phyloP scores from a whole-genome alignment of 2,888 invertebrate genomes.

The Bembecia ichneumoniformis region DNA sequence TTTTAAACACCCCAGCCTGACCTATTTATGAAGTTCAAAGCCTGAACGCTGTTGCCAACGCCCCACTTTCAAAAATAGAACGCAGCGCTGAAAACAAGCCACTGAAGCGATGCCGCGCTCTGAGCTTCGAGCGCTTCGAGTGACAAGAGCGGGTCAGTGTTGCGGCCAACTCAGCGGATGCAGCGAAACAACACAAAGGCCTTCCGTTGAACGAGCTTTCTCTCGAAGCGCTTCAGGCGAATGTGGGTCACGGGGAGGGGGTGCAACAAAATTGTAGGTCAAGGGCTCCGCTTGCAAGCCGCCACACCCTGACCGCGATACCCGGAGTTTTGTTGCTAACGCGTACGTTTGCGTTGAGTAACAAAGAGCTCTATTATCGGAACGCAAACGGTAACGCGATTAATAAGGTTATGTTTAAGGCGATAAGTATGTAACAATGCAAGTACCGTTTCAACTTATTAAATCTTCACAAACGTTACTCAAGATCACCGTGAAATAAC shows the following conservation, averaged over 20 bases:
- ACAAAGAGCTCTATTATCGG: not conserved
- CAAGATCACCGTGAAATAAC: no score
- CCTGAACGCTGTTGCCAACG: conserved; percentile 25
- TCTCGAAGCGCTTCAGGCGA: conserved; percentile 11
- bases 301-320: conserved; percentile 13
- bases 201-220: conserved; percentile 2
- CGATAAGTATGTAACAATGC: no score
- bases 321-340: conserved; percentile 2
- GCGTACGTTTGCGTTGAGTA: conserved; percentile 5
- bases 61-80: conserved; percentile 25
- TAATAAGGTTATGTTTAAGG: no score
- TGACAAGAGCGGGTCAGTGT: not conserved
- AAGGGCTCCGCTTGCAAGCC: conserved; percentile 17
- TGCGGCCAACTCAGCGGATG: conserved; percentile 15
- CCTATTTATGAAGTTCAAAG: conserved; percentile 8
- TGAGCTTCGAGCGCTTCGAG: not conserved
- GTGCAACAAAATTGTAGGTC: conserved; percentile 14
- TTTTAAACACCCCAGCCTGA: not conserved
- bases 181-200: conserved; percentile 12
- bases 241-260: conserved; percentile 6
- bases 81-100: conserved; percentile 1
- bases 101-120: not conserved
- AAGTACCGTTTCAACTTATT: no score
- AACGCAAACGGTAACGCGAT: no score
- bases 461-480: no score